Base-by-base conservation (phyloP, 2,113 vertebrate genomes). In the Sebastes fasciatus region DNA sequence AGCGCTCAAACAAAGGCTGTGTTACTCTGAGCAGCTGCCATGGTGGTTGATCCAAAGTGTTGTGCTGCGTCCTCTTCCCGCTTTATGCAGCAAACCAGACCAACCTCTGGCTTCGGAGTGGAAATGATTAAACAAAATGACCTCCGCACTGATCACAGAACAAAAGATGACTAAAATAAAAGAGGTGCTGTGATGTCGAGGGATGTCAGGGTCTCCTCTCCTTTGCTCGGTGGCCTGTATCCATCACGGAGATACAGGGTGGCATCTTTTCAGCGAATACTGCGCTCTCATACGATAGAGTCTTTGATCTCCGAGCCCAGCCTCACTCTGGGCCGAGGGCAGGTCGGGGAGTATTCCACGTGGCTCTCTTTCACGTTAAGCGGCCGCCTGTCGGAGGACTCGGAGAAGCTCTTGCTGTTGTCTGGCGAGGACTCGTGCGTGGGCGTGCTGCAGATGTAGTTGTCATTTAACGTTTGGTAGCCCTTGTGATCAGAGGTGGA, bases 251-350 rank as follows among this genome's bases (percentile, higher is more conserved):
- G 83, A 90, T 69, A 88, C 89, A 86, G 78, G 74, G 51, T 66
- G 82, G 82, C 46, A 57, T 74, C 1, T 54, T 46, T 67, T 54
- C 14, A 64, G 61, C 9, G 21, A 23, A 68, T 8, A 5, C 40
- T 34, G 66, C 6, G 61, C 82, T 87, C 79, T 95, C 94, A 99
- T 78, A 99, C 97, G 42, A 99, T 97, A 0, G 98, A 98, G 95
- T 99, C 98, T 88, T 97, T 97, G 90, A 99, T 99, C 91, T 97
- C 98, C 0, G 98, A 98, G 89, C 98, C 98, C 17, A 99, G 94
- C 80, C 98, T 95, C 51, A 99, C 97, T 23, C 98, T 92, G 45
- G 97, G 97, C 87, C 97, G 95, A 26, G 97, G 97, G 85, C 96
- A 96, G 85, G 96, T 87, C 0, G 96, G 95, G 0, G 96, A 97